These are phyloP conservation scores for Parazoanthus atlanticus DNA, from an alignment of 92 coral and sea anemone species.

Conservation along the genomic window DNA sequence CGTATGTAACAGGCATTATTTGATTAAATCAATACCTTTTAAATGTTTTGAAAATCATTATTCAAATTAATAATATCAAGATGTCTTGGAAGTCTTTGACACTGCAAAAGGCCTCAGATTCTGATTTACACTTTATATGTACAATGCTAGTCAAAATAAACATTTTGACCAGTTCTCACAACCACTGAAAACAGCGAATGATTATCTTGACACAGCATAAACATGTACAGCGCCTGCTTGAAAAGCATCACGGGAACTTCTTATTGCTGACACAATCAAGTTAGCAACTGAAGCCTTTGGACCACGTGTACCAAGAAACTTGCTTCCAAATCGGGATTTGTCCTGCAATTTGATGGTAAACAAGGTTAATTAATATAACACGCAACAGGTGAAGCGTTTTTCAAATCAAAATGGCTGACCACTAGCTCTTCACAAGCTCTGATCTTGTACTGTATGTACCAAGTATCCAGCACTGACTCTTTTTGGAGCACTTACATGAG, in stretches of 20 bases:
- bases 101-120: too few species aligned
- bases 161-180: background rate
- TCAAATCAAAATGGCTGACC: background rate
- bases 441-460: background rate
- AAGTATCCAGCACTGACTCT: too few species aligned
- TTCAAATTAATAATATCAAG: background rate
- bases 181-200: background rate
- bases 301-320: conserved; percentile 46
- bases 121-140: background rate
- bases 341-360: conserved; percentile 52
- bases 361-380: conserved; percentile 1
- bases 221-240: conserved; percentile 78
- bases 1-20: too few species aligned
- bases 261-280: conserved; percentile 69
- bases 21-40: too few species aligned
- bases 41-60: background rate
- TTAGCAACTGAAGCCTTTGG: conserved; percentile 35
- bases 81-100: too few species aligned
- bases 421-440: background rate
- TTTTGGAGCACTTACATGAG: too few species aligned
- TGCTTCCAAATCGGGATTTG: conserved; percentile 73
- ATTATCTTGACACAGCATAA: conserved; percentile 31
- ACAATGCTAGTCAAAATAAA: too few species aligned
- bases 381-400: background rate
- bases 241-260: conserved; percentile 69